Evolutionary conservation across 2,797 vertebrate species (phyloP).

Genomic region (Parauchenoglanis ngamensis): DNA sequence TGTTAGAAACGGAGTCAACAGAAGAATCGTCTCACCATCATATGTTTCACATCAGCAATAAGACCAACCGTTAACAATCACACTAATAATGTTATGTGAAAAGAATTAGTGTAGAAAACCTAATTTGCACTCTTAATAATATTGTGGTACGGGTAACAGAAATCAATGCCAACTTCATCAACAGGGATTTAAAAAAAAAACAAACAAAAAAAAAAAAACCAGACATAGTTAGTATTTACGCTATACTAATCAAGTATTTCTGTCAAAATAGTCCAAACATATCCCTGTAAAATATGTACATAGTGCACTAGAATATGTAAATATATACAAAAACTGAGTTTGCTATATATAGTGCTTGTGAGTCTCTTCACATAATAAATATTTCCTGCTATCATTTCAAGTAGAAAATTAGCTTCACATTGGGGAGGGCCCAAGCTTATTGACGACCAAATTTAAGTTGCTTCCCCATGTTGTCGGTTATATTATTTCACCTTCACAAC

Average conservation of each 20-base stretch:
- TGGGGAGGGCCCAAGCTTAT: not conserved
- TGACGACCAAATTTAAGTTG: not conserved
- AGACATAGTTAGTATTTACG: too few relatives aligned
- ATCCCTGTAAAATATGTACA: not conserved
- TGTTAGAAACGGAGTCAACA: conserved; percentile 61
- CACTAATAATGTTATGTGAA: not conserved
- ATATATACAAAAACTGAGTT: not conserved
- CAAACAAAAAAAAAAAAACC: too few relatives aligned
- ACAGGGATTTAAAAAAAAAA: not conserved
- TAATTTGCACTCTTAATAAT: not conserved
- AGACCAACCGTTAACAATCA: not conserved
- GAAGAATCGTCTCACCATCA: not conserved
- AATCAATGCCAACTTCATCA: not conserved
- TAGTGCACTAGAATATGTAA: not conserved
- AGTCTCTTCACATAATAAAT: not conserved
- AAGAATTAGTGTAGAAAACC: not conserved
- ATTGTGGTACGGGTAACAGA: not conserved
- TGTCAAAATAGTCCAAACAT: not conserved
- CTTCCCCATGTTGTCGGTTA: not conserved
- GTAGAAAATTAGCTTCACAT: not conserved
- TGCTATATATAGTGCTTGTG: not conserved
- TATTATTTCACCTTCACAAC: not conserved
- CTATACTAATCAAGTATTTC: not conserved
- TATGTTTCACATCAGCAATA: not conserved
- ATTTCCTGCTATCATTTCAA: not conserved